Evolutionary conservation across 1,140 invertebrate genomes (phyloP).

Genomic region (Meteorus sp.): DNA sequence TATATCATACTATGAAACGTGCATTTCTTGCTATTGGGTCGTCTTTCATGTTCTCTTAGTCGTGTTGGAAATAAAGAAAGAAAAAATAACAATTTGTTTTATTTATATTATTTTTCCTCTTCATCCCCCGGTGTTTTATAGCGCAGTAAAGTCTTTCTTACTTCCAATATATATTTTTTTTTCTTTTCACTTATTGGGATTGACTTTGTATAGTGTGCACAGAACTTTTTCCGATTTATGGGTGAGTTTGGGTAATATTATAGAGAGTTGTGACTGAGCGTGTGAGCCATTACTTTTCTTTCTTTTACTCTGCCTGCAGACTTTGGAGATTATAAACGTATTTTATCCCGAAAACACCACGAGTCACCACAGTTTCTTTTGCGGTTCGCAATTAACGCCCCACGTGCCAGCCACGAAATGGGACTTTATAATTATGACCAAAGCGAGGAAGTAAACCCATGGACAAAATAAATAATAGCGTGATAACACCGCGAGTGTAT

Average conservation of each 20-base stretch:
- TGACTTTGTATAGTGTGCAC: too few relatives aligned
- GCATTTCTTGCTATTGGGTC: too few relatives aligned
- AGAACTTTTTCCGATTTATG: too few relatives aligned
- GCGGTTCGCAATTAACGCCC: slow-evolving; percentile 25
- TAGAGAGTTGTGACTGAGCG: background rate
- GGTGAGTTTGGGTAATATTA: background rate
- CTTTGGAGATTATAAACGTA: slow-evolving; percentile 9
- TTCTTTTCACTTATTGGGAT: too few relatives aligned
- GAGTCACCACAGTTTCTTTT: slow-evolving; percentile 12
- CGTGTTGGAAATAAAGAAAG: too few relatives aligned
- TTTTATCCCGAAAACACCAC: background rate
- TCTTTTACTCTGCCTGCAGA: too few relatives aligned
- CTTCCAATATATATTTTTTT: too few relatives aligned
- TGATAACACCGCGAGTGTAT: slow-evolving; percentile 12
- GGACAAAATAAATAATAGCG: slow-evolving; percentile 26
- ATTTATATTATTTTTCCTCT: too few relatives aligned
- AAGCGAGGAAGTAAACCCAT: slow-evolving; percentile 1
- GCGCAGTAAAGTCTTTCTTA: too few relatives aligned
- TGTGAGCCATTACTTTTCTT: background rate
- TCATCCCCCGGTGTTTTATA: too few relatives aligned
- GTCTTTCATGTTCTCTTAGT: too few relatives aligned
- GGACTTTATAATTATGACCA: slow-evolving; percentile 28
- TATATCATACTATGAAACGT: too few relatives aligned
- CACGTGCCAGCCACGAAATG: slow-evolving; percentile 21
- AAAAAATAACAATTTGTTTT: background rate